Conservation (phyloP, 2,888 invertebrate species). For the Drosophila buzzatii region DNA sequence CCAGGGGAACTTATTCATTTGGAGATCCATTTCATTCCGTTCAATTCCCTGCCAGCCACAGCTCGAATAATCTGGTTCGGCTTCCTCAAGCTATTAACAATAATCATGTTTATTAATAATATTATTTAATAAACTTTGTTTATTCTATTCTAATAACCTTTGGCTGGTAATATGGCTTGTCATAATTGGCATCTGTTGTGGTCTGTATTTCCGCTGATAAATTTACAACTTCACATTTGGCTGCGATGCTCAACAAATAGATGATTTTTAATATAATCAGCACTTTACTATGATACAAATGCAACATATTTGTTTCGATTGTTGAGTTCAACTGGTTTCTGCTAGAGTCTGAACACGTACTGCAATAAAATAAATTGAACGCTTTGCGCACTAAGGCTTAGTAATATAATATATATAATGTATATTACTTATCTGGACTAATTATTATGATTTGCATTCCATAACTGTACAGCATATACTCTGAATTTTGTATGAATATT, state of each 20-base stretch:
- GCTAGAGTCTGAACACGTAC: neutral
- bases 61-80: neutral
- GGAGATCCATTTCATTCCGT: neutral
- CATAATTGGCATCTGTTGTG: too few relatives aligned
- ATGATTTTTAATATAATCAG: neutral
- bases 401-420: neutral
- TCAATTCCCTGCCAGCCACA: slow-evolving; percentile 16
- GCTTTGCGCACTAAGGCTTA: too few relatives aligned
- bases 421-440: neutral
- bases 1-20: slow-evolving; percentile 38
- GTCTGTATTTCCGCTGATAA: neutral
- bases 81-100: neutral
- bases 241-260: neutral
- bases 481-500: neutral
- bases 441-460: neutral
- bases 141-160: neutral
- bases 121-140: neutral
- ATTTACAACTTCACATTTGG: too few relatives aligned
- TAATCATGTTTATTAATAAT: neutral
- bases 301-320: slow-evolving; percentile 1
- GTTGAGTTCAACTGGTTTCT: neutral
- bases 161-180: neutral
- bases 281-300: neutral
- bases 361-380: neutral
- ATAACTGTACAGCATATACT: neutral